These are phyloP conservation scores for Platypus cylindrus DNA, from an alignment of 2,888 invertebrate genomes.

Conservation along the genomic window DNA sequence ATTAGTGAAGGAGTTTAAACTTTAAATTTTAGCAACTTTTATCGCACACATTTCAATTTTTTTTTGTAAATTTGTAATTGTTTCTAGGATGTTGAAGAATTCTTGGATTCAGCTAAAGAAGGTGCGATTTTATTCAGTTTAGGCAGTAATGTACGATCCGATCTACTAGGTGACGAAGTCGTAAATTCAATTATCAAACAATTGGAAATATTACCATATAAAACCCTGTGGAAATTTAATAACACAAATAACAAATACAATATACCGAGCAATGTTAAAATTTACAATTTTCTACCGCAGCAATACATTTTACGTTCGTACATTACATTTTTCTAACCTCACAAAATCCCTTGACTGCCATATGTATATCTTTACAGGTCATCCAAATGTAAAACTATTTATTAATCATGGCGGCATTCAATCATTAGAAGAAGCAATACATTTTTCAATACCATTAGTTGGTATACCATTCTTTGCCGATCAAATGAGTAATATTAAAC, in stretches of 20 bases:
- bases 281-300: slow-evolving; percentile 32
- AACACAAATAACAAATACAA: slow-evolving; percentile 16
- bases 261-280: slow-evolving; percentile 30
- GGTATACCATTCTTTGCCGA: slow-evolving; percentile 34
- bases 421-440: slow-evolving; percentile 35
- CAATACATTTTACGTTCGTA: slow-evolving; percentile 29
- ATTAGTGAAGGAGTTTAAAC: too few species aligned
- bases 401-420: slow-evolving; percentile 37
- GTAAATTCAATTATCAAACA: slow-evolving; percentile 25
- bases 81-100: neutral
- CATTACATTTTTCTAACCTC: too few species aligned
- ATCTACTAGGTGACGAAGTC: slow-evolving; percentile 23
- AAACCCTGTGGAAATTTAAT: slow-evolving; percentile 34
- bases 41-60: too few species aligned
- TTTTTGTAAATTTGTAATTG: too few species aligned
- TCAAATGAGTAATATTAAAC: slow-evolving; percentile 30
- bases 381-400: slow-evolving; percentile 34
- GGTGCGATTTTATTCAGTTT: slow-evolving; percentile 34
- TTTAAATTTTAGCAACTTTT: too few species aligned
- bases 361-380: slow-evolving; percentile 18
- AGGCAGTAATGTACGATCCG: slow-evolving; percentile 32
- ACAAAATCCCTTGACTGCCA: too few species aligned
- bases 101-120: slow-evolving; percentile 9
- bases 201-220: slow-evolving; percentile 31
- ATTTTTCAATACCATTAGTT: slow-evolving; percentile 32